Conservation (phyloP, 2,888 invertebrate genomes). For the Cheilosia soror region DNA sequence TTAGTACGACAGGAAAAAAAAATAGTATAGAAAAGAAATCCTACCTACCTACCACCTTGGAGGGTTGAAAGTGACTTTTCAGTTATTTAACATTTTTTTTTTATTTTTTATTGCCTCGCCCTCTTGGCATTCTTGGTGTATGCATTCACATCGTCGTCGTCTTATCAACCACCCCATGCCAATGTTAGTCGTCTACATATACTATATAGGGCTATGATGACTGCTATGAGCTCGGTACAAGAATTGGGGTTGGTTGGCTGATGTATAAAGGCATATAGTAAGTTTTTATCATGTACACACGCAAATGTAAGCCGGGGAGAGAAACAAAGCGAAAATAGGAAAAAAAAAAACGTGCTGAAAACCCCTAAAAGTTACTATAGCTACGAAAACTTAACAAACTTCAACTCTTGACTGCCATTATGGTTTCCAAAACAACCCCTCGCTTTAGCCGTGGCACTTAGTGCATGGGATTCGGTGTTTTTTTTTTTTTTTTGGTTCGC, state of each 20-base stretch:
- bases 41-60: constrained; percentile 18
- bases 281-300: constrained; percentile 63
- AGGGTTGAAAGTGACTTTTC: constrained; percentile 46
- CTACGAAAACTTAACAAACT: constrained; percentile 75
- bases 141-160: constrained; percentile 55
- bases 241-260: constrained; percentile 62
- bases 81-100: constrained; percentile 37
- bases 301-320: constrained; percentile 52
- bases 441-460: constrained; percentile 24
- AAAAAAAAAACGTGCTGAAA: constrained; percentile 28
- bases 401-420: constrained; percentile 74
- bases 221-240: constrained; percentile 27
- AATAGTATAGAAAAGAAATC: constrained; percentile 40
- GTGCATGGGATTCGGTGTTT: constrained; percentile 18
- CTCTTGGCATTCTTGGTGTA: constrained; percentile 57
- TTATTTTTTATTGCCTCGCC: constrained; percentile 74
- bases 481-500: constrained; percentile 27
- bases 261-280: constrained; percentile 52
- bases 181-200: constrained; percentile 44
- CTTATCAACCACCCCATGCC: constrained; percentile 69
- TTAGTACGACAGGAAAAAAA: constrained; percentile 12
- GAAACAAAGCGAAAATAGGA: constrained; percentile 36
- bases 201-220: constrained; percentile 14
- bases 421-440: constrained; percentile 67
- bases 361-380: constrained; percentile 73